Evolutionary conservation across 37 sponge, comb jelly and placozoan genomes (phyloP), one percentile per base, ranked within the genome.

Genomic region (Aphrocallistes beatrix): DNA sequence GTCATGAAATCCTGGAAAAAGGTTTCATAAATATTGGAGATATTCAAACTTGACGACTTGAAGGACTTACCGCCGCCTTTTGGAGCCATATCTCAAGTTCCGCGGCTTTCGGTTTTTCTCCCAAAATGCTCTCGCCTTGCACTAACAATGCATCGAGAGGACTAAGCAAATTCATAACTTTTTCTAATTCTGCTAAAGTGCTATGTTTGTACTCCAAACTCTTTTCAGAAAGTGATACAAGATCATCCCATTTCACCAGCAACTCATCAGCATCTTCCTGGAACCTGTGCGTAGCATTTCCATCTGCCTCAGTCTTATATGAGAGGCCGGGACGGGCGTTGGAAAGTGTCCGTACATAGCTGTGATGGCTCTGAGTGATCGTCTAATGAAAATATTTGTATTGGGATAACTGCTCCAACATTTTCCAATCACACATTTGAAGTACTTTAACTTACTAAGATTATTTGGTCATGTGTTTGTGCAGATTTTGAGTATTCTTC

Each of bases 401-500:
- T n/a, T n/a, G n/a, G n/a, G n/a, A n/a, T n/a, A n/a, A n/a, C n/a
- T n/a, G n/a, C n/a, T n/a, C n/a, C n/a, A n/a, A n/a, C n/a, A n/a
- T n/a, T n/a, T n/a, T n/a, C n/a, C n/a, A n/a, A n/a, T n/a, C n/a
- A n/a, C n/a, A n/a, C n/a, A n/a, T n/a, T n/a, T 42, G 10, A 42
- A 16, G 45, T 13, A 42, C 10, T 13, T 25, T 19, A 25, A 60
- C 75, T 60, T 30, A 60, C 75, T 28, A 60, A 13, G 8, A 60
- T 60, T 19, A 60, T 60, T 13, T 60, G 75, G 34, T 60, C 75
- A 30, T 60, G 75, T 6, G 34, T 60, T 60, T 60, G 75, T 19
- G 75, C 75, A 19, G 75, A 60, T 60, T 13, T 60, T 13, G 75
- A 60, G n/a, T 60, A 60, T 3, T 60, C 75, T 60, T 60, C 75